Percentiles rank a stretch among this genome's conserved stretches.
Conservation (phyloP, 2,113 vertebrate species). For the Pteruthius melanotis region DNA sequence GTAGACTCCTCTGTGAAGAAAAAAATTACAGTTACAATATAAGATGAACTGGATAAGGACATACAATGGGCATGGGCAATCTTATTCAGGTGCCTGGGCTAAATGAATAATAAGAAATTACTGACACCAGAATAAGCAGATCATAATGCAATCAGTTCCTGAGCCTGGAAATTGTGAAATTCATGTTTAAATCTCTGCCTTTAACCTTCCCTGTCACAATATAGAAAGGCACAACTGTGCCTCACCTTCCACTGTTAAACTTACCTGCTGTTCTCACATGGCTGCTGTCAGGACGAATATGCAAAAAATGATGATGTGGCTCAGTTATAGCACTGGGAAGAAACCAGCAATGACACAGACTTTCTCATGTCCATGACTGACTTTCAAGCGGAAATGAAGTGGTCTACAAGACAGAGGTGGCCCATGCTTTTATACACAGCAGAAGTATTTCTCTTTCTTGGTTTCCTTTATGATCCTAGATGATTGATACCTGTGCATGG, state of each 20-base stretch:
- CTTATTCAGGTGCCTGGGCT: background rate
- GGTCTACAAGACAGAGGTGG: background rate
- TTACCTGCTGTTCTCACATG: background rate
- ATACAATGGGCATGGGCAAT: background rate
- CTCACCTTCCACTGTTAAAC: background rate
- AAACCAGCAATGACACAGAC: background rate
- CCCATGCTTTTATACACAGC: background rate
- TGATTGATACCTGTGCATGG: background rate
- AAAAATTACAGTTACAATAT: background rate
- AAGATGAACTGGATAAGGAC: conserved; percentile 15
- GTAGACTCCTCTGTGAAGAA: background rate
- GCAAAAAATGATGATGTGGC: background rate
- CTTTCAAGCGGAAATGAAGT: background rate
- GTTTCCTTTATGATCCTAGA: background rate
- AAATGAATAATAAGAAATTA: background rate
- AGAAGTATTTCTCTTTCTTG: background rate
- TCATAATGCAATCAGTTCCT: background rate
- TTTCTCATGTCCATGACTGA: background rate
- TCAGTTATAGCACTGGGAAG: background rate
- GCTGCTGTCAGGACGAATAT: background rate
- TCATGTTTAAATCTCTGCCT: background rate
- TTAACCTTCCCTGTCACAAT: conserved; percentile 17
- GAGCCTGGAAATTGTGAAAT: background rate
- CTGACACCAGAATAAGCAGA: background rate
- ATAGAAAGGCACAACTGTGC: background rate